These are phyloP conservation scores for Styela plicata DNA, from an alignment of 23 tunicate species.

Conservation along the genomic window DNA sequence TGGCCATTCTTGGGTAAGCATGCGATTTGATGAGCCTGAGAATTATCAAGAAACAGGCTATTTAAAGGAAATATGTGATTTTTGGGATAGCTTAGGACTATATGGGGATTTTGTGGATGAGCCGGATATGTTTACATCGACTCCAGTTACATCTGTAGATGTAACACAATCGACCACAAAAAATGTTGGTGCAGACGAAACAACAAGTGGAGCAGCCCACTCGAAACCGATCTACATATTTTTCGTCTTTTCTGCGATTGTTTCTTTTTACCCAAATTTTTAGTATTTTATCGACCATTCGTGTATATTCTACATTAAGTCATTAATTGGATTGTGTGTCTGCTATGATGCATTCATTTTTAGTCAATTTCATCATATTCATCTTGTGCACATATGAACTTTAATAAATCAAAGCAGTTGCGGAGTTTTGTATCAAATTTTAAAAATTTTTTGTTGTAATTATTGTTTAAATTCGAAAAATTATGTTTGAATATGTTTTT, in stretches of 20 bases:
- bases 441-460: too few relatives aligned
- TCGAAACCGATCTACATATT: not conserved
- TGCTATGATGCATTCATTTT: not conserved
- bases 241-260: not conserved
- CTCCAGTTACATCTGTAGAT: not conserved
- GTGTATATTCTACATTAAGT: not conserved
- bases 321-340: not conserved
- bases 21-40: slow-evolving; percentile 6
- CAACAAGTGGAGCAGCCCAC: not conserved
- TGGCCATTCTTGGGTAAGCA: not conserved
- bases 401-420: too few relatives aligned
- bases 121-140: not conserved
- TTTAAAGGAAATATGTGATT: slow-evolving; percentile 10
- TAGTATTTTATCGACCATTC: not conserved
- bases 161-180: not conserved
- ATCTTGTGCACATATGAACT: too few relatives aligned
- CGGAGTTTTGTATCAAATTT: too few relatives aligned
- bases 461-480: too few relatives aligned
- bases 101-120: not conserved
- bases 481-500: too few relatives aligned
- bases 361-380: too few relatives aligned
- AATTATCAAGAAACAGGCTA: not conserved
- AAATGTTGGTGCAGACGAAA: not conserved
- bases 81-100: slow-evolving; percentile 20
- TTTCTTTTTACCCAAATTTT: too few relatives aligned